Evolutionary conservation across 2,797 vertebrate genomes (phyloP), one percentile per base, ranked within the genome.

Genomic region (Micromesistius poutassou): DNA sequence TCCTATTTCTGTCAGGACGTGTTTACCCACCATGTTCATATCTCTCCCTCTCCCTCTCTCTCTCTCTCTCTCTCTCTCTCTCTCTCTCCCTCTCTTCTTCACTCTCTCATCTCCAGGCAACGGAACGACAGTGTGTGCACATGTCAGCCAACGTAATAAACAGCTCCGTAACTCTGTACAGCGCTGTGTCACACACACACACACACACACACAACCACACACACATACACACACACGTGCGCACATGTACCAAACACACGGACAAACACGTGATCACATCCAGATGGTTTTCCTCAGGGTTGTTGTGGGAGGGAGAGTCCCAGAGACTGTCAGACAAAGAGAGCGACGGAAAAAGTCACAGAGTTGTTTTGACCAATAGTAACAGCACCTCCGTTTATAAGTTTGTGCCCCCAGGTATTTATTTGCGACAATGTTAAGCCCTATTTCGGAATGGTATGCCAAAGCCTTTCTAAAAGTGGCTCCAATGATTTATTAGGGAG

Each of bases 61-160:
- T 25, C 22, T 62, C 55, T n/a, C 55, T 62, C 22, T n/a, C 7
- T 66, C n/a, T 66, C n/a, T 28, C 62, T 66, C 62, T 66, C 62
- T 28, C 55, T 28, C n/a, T 10, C n/a, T 28, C 62, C n/a, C 50
- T 14, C 74, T 28, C 50, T n/a, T 19, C 9, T 50, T 16, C 30
- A 25, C 78, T 79, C 78, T 80, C 76, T 79, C 73, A 81, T 78
- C 73, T 76, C 31, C 85, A 31, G 70, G 70, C 31, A 71, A 33
- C 30, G 4, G 30, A 71, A 71, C 13, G 70, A 71, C 30, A 71
- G 70, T 31, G 28, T 31, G 70, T 31, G 70, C 70, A 30, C 70
- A 71, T 71, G 70, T 33, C 28, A 33, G 70, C 30, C 72, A 73
- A 19, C 12, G 62, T 66, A 66, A 22, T 66, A 2, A 66, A 66